These are phyloP conservation scores for Colaptes auratus DNA, from an alignment of 2,113 vertebrate genomes.

Conservation along the genomic window DNA sequence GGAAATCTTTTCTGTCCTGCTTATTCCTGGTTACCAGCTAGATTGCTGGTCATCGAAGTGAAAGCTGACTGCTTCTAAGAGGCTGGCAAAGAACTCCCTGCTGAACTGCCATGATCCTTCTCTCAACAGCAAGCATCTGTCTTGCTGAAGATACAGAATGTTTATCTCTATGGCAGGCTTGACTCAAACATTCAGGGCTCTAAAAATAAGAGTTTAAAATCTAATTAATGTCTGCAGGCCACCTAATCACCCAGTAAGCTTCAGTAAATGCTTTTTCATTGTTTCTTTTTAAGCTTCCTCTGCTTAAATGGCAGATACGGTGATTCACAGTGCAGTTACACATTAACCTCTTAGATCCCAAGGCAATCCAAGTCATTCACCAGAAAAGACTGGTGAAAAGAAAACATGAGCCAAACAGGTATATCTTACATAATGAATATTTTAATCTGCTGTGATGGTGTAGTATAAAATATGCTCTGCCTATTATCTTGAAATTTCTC, in stretches of 20 bases:
- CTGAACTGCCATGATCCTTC: background rate
- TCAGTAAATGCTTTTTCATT: constrained; percentile 3
- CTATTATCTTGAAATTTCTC: background rate
- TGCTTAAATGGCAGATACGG: background rate
- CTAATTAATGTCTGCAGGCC: background rate
- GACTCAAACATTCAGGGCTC: background rate
- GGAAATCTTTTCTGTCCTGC: background rate
- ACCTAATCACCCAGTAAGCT: constrained; percentile 16
- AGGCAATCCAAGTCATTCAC: background rate
- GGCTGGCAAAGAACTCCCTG: background rate
- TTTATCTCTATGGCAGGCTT: constrained; percentile 4
- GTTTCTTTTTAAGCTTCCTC: constrained; percentile 4
- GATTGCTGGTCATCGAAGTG: background rate
- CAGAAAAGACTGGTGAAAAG: background rate
- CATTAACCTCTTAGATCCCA: background rate
- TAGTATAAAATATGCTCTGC: background rate
- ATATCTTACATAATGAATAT: background rate
- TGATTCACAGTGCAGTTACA: background rate
- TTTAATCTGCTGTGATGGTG: background rate
- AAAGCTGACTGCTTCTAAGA: background rate
- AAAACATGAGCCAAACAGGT: background rate
- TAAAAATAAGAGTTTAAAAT: constrained; percentile 36
- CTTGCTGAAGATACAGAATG: background rate
- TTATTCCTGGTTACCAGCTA: background rate
- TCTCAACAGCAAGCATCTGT: background rate